Evolutionary conservation across 92 coral and sea anemone genomes (phyloP).

Genomic region (Palythoa caribaeorum): DNA sequence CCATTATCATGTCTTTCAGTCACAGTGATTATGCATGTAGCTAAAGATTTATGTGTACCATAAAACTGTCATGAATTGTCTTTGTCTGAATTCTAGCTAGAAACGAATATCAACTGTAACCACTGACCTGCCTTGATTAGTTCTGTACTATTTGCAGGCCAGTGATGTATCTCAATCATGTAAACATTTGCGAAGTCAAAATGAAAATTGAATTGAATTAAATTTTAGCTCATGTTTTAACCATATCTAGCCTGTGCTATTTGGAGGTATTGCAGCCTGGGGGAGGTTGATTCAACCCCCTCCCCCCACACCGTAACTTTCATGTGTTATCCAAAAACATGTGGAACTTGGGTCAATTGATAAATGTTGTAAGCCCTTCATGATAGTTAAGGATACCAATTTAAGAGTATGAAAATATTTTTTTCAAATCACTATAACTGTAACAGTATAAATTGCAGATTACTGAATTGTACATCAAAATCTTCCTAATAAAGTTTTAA

Average conservation of each 20-base stretch:
- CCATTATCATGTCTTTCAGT: not conserved
- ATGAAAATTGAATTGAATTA: not conserved
- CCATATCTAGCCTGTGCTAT: not conserved
- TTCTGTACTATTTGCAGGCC: too few species aligned
- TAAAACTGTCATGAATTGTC: not conserved
- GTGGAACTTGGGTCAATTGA: not conserved
- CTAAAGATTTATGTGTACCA: not conserved
- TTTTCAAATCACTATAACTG: not conserved
- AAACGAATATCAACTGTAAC: not conserved
- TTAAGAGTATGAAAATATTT: not conserved
- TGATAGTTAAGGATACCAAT: slow-evolving; percentile 2
- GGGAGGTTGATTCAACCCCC: slow-evolving; percentile 6
- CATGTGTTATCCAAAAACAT: not conserved
- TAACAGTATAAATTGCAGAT: not conserved
- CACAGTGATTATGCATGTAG: slow-evolving; percentile 4
- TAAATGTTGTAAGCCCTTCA: slow-evolving; percentile 1
- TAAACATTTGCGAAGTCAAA: slow-evolving; percentile 2
- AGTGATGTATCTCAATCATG: not conserved
- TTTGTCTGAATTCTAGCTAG: not conserved
- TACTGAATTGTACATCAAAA: not conserved
- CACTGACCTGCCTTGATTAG: too few species aligned
- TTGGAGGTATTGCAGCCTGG: slow-evolving; percentile 1
- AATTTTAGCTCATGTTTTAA: slow-evolving; percentile 1
- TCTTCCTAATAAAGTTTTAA: not conserved
- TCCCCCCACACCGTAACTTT: not conserved